phyloP scores from a whole-genome alignment of 2,888 invertebrate genomes.

The Notodonta dromedarius region DNA sequence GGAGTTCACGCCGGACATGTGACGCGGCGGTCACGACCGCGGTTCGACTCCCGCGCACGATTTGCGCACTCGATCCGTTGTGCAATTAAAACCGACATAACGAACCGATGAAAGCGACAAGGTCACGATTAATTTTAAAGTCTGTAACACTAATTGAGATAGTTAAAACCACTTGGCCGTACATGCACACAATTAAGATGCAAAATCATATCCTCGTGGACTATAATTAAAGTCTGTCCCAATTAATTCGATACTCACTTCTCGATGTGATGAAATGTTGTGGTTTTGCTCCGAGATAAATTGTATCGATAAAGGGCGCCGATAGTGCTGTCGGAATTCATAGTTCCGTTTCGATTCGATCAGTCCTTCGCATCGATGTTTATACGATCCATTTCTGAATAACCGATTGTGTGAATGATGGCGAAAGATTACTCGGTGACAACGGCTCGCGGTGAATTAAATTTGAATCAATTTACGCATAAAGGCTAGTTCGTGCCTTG shows the following conservation, averaged over 20 bases:
- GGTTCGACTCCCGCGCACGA: conserved; percentile 63
- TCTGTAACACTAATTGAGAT: conserved; percentile 38
- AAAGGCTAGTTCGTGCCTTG: conserved; percentile 45
- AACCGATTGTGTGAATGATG: conserved; percentile 37
- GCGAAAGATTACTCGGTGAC: conserved; percentile 29
- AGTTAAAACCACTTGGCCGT: conserved; percentile 33
- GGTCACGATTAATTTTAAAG: conserved; percentile 46
- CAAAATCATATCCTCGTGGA: conserved; percentile 33
- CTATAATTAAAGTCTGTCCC: conserved; percentile 67
- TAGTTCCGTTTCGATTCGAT: conserved; percentile 23
- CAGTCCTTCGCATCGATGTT: conserved; percentile 43
- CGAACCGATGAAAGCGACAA: conserved; percentile 47
- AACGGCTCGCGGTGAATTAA: conserved; percentile 36
- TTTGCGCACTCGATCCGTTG: conserved; percentile 49
- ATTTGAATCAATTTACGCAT: conserved; percentile 43
- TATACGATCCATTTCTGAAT: conserved; percentile 40
- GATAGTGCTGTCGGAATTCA: conserved; percentile 33
- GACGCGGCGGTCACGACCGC: conserved; percentile 64
- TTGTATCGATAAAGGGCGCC: conserved; percentile 61
- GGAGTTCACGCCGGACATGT: conserved; percentile 64
- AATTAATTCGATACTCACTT: conserved; percentile 63
- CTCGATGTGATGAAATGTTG: conserved; percentile 61
- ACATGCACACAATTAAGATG: conserved; percentile 41
- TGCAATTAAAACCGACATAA: conserved; percentile 52
- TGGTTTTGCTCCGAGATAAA: conserved; percentile 59